Conservation (phyloP, 2,797 vertebrate species). For the Novumbra hubbsi region DNA sequence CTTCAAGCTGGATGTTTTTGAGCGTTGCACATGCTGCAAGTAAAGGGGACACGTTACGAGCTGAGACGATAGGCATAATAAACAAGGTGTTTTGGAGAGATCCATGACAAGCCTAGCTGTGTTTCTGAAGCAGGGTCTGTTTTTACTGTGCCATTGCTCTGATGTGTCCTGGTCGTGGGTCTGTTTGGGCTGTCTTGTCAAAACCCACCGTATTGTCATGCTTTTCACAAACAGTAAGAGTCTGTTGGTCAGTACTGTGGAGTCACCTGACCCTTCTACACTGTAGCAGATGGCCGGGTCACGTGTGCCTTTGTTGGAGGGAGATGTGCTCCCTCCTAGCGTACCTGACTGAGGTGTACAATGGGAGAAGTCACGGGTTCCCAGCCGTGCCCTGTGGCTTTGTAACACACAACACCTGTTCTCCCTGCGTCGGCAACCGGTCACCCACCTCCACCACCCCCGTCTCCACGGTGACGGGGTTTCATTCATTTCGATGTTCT, state of each 20-base stretch:
- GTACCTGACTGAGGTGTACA: constrained; percentile 7
- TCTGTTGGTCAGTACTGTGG: neutral
- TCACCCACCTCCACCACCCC: constrained; percentile 29
- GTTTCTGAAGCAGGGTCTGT: neutral
- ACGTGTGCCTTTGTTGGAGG: neutral
- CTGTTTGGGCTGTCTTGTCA: neutral
- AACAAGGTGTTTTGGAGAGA: constrained; percentile 21
- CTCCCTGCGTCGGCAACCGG: constrained; percentile 38
- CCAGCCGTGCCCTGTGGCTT: constrained; percentile 32
- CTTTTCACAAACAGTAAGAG: neutral
- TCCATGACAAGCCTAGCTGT: neutral
- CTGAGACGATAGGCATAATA: constrained; percentile 27
- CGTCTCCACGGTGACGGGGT: constrained; percentile 46
- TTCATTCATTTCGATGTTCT: constrained; percentile 13
- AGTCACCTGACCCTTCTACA: neutral
- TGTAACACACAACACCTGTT: constrained; percentile 49
- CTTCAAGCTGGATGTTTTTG: constrained; percentile 51
- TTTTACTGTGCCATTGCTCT: neutral
- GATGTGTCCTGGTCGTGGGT: neutral
- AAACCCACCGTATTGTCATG: neutral
- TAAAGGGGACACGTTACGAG: constrained; percentile 38
- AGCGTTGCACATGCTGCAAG: constrained; percentile 36
- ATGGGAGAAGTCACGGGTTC: neutral
- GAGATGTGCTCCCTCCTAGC: neutral
- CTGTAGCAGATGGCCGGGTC: neutral